Evolutionary conservation across 2,888 invertebrate genomes (phyloP).

Genomic region (Brachynemurus nebulosus): DNA sequence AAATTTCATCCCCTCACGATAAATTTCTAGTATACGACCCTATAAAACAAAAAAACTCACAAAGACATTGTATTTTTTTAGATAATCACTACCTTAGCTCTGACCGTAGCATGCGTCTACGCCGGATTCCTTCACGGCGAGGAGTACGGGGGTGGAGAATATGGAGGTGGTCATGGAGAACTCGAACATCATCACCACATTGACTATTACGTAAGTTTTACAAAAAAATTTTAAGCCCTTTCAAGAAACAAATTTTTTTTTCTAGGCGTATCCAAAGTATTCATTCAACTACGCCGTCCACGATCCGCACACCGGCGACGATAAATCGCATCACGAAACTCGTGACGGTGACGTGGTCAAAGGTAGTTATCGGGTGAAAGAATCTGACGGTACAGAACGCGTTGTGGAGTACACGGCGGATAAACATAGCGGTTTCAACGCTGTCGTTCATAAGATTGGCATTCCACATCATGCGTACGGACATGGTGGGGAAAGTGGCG

Average conservation of each 20-base stretch:
- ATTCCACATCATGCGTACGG: conserved; percentile 28
- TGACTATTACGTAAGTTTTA: conserved; percentile 19
- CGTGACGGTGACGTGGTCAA: conserved; percentile 47
- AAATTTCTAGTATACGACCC: no score
- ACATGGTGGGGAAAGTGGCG: conserved; percentile 9
- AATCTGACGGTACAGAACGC: conserved; percentile 43
- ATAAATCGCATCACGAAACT: conserved; percentile 45
- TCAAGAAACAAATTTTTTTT: conserved; percentile 10
- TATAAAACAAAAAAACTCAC: no score
- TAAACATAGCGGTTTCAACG: conserved; percentile 44
- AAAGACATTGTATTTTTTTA: conserved; percentile 18
- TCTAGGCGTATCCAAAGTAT: conserved; percentile 42
- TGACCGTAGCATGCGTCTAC: conserved; percentile 18
- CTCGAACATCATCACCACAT: conserved; percentile 17
- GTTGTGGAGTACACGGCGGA: conserved; percentile 44
- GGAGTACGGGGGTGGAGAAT: conserved; percentile 13
- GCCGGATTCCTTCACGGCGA: conserved; percentile 12
- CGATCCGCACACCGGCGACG: conserved; percentile 43
- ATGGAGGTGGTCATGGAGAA: conserved; percentile 16
- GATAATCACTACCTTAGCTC: conserved; percentile 21
- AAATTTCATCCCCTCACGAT: no score
- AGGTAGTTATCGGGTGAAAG: conserved; percentile 41
- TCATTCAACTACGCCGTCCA: conserved; percentile 44
- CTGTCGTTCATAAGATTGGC: conserved; percentile 41
- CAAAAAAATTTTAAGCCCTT: not conserved